phyloP scores from a whole-genome alignment of 2,888 invertebrate genomes.

The Notodonta dromedarius region DNA sequence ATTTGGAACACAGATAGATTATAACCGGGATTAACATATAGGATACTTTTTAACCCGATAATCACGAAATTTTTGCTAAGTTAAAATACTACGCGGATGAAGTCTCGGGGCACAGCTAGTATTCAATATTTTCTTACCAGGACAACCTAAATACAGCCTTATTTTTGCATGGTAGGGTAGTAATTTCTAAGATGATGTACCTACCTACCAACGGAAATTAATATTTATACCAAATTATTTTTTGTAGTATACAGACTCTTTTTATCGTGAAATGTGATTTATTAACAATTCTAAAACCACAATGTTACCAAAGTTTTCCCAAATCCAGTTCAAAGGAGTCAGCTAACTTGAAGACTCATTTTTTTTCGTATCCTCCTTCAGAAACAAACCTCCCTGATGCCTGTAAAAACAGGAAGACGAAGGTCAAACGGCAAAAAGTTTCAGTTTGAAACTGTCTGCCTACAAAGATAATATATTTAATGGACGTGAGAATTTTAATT shows the following conservation, averaged over 20 bases:
- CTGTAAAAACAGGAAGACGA: constrained; percentile 28
- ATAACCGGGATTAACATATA: no score
- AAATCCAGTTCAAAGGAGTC: not conserved
- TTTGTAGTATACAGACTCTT: no score
- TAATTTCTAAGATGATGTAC: no score
- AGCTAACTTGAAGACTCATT: constrained; percentile 4
- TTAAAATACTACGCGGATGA: no score
- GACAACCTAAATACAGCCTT: not conserved
- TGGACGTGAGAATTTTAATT: constrained; percentile 38
- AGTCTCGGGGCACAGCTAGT: no score
- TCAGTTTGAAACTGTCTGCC: constrained; percentile 19
- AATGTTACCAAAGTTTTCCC: not conserved
- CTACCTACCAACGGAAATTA: no score
- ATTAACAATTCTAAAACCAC: not conserved
- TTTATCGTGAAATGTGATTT: no score
- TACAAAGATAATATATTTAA: constrained; percentile 29
- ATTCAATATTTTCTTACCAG: not conserved
- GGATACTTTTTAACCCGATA: no score
- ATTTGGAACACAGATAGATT: no score
- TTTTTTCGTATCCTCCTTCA: constrained; percentile 11
- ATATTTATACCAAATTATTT: no score
- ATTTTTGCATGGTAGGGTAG: no score
- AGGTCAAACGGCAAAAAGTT: constrained; percentile 33
- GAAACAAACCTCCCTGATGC: constrained; percentile 21
- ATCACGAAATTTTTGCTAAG: no score